Conservation (phyloP, 2,113 vertebrate species). For the Microtus pennsylvanicus region DNA sequence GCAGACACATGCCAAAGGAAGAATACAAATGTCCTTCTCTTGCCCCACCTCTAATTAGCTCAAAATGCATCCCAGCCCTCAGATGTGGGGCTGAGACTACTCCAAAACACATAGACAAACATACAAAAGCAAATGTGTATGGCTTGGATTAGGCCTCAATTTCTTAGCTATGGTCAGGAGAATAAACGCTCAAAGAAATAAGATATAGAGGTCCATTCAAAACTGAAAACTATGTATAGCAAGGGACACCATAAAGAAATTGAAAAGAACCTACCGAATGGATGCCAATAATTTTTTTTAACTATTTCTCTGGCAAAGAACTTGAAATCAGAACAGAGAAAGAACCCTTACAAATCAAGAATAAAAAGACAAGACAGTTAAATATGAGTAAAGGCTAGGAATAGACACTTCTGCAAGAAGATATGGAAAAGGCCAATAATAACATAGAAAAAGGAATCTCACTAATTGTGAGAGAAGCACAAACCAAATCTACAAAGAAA, state of each 20-base stretch:
- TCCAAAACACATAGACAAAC: background rate
- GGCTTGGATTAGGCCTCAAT: background rate
- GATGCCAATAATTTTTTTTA: background rate
- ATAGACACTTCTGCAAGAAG: slow-evolving; percentile 7
- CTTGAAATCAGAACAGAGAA: slow-evolving; percentile 27
- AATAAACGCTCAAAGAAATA: background rate
- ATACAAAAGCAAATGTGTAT: background rate
- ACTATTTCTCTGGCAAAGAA: background rate
- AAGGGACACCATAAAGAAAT: background rate
- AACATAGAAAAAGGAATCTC: background rate
- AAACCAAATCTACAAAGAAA: slow-evolving; percentile 5
- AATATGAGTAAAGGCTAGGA: background rate
- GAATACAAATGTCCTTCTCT: background rate
- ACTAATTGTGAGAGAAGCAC: background rate
- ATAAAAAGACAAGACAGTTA: background rate
- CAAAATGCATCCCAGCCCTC: background rate
- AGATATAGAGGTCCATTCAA: background rate
- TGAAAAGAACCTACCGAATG: background rate
- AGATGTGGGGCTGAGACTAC: slow-evolving; percentile 15
- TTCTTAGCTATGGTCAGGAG: background rate
- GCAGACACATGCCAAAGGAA: background rate
- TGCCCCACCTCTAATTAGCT: background rate
- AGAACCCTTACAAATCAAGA: background rate
- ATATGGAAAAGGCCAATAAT: background rate
- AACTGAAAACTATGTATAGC: background rate